Conservation (phyloP, 2,888 invertebrate species). For the Agonopterix subpropinquella region DNA sequence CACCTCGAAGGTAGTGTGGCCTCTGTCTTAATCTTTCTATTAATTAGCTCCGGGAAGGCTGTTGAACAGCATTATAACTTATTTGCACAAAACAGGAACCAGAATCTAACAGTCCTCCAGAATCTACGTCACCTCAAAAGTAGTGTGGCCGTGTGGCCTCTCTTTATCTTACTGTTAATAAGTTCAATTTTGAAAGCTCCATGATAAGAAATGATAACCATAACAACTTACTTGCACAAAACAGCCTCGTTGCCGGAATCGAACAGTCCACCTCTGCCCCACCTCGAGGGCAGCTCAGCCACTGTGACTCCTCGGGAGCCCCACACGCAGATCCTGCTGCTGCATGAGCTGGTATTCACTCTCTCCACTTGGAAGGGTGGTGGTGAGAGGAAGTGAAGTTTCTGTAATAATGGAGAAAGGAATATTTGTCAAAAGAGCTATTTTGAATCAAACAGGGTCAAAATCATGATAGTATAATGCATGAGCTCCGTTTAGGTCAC, state of each 20-base stretch:
- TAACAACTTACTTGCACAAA: constrained; percentile 81
- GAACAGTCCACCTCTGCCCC: constrained; percentile 81
- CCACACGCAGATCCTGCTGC: constrained; percentile 80
- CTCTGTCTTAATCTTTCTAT: too few relatives aligned
- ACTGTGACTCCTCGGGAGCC: constrained; percentile 82
- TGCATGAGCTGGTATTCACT: constrained; percentile 78
- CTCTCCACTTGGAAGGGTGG: constrained; percentile 82
- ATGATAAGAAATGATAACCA: too few relatives aligned
- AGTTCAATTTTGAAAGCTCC: too few relatives aligned
- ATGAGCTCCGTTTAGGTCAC: too few relatives aligned
- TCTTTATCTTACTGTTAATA: too few relatives aligned
- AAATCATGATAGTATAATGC: too few relatives aligned
- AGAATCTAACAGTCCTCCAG: constrained; percentile 79
- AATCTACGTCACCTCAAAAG: constrained; percentile 76
- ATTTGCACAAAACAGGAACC: constrained; percentile 85
- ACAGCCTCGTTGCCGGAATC: constrained; percentile 81
- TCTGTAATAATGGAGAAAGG: constrained; percentile 61
- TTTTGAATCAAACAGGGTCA: too few relatives aligned
- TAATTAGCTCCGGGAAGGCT: too few relatives aligned
- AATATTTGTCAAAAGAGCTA: too few relatives aligned
- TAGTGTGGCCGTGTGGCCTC: too few relatives aligned
- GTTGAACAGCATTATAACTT: constrained; percentile 43
- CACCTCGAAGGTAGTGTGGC: constrained; percentile 78
- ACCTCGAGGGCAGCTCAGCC: constrained; percentile 82
- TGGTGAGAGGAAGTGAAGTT: constrained; percentile 79